These are phyloP conservation scores for Cynaeus angustus DNA, from an alignment of 2,888 invertebrate genomes.

Conservation along the genomic window DNA sequence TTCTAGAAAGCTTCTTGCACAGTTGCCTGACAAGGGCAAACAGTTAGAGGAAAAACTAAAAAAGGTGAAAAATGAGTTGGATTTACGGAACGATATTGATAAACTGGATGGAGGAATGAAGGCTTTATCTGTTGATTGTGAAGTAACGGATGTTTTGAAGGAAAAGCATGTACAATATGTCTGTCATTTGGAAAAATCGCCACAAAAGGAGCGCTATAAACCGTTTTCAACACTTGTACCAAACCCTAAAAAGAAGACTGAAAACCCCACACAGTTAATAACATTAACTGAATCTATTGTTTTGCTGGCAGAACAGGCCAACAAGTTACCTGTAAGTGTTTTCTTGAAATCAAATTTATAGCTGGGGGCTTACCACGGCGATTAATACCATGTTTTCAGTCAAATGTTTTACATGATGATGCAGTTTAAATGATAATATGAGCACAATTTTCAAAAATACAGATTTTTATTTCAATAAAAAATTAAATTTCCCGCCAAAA, in stretches of 20 bases:
- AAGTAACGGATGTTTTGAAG: conserved; percentile 19
- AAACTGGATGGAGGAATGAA: conserved; percentile 46
- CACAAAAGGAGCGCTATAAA: conserved; percentile 55
- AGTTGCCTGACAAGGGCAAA: conserved; percentile 55
- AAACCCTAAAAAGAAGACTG: conserved; percentile 23
- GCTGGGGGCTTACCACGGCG: too few species aligned
- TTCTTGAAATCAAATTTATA: conserved; percentile 3
- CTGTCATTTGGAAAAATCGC: conserved; percentile 53
- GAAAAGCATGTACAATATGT: conserved; percentile 53
- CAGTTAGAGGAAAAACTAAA: conserved; percentile 49
- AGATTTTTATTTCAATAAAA: too few species aligned
- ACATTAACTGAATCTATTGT: conserved; percentile 52
- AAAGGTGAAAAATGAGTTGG: conserved; percentile 50
- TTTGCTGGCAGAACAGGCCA: conserved; percentile 53
- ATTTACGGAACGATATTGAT: conserved; percentile 45
- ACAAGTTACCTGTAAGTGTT: conserved; percentile 31
- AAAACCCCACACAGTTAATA: conserved; percentile 54
- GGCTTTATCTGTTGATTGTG: conserved; percentile 40
- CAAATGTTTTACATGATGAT: too few species aligned
- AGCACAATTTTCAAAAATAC: too few species aligned
- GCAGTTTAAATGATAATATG: too few species aligned
- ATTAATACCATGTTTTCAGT: too few species aligned
- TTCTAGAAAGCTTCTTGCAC: conserved; percentile 44
- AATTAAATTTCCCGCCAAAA: too few species aligned
- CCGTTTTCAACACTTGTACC: conserved; percentile 53